A percentile compares a stretch with the other conserved stretches of the same genome.
Conservation (phyloP, 2,113 vertebrate genomes). For the Pungitius pungitius region DNA sequence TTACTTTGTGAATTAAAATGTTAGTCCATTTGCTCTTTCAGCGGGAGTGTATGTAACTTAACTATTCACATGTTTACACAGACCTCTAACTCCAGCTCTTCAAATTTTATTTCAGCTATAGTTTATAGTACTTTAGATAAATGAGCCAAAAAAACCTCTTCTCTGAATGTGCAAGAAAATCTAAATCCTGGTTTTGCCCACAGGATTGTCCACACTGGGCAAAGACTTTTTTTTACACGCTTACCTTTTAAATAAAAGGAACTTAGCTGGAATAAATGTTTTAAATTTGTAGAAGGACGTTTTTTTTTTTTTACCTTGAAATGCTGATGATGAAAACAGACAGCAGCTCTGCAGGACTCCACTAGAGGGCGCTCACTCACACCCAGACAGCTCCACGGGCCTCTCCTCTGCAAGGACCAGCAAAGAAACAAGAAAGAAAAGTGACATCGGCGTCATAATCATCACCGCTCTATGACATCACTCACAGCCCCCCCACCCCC, state of each 20-base stretch:
- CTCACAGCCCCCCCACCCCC: constrained; percentile 18
- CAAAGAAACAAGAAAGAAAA: neutral
- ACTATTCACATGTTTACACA: neutral
- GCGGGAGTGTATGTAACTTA: neutral
- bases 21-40: neutral
- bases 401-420: constrained; percentile 59
- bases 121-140: no score
- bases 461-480: constrained; percentile 67
- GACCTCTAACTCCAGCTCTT: neutral
- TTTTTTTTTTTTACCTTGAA: constrained; percentile 58
- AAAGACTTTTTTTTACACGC: no score
- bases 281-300: neutral
- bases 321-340: constrained; percentile 44
- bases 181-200: neutral
- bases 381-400: constrained; percentile 60
- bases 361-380: constrained; percentile 65
- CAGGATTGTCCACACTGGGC: neutral
- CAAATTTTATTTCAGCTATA: neutral
- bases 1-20: neutral
- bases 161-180: neutral
- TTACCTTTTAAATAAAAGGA: no score
- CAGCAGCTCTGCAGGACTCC: constrained; percentile 49
- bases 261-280: neutral
- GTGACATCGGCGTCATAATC: constrained; percentile 64
- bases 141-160: neutral